Evolutionary conservation across 2,797 vertebrate genomes (phyloP).

Genomic region (Schizopygopsis malacanthus): DNA sequence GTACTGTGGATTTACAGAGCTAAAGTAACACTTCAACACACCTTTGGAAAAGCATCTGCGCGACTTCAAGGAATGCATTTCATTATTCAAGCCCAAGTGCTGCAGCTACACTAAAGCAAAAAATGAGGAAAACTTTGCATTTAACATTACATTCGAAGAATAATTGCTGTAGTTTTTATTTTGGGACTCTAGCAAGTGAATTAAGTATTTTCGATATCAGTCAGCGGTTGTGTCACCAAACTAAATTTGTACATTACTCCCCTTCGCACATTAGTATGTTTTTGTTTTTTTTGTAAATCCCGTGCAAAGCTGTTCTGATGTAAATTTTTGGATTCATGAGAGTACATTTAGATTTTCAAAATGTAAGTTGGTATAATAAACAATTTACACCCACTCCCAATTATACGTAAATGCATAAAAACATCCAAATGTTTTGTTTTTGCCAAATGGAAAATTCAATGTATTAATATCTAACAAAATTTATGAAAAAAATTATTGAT

Average conservation of each 20-base stretch:
- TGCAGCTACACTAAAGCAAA: background rate
- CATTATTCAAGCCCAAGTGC: background rate
- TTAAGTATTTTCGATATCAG: background rate
- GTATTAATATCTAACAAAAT: too few relatives aligned
- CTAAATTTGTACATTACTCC: background rate
- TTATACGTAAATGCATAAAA: too few relatives aligned
- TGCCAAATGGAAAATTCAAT: too few relatives aligned
- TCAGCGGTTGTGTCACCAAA: background rate
- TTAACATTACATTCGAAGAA: background rate
- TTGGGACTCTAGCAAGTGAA: background rate
- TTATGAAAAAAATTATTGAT: too few relatives aligned
- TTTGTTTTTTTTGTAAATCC: too few relatives aligned
- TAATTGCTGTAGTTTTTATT: background rate
- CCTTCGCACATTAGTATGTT: too few relatives aligned
- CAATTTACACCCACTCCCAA: background rate
- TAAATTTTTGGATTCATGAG: background rate
- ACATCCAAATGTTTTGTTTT: too few relatives aligned
- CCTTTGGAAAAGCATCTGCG: slow-evolving; percentile 12
- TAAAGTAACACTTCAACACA: slow-evolving; percentile 36
- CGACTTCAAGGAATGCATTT: background rate
- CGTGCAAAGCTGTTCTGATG: background rate
- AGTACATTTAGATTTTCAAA: background rate
- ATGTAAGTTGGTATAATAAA: background rate
- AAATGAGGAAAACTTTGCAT: background rate
- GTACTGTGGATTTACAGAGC: slow-evolving; percentile 36